Evolutionary conservation across 2,113 vertebrate species (phyloP), one percentile per base, ranked within the genome.

Genomic region (Ailurus styani): DNA sequence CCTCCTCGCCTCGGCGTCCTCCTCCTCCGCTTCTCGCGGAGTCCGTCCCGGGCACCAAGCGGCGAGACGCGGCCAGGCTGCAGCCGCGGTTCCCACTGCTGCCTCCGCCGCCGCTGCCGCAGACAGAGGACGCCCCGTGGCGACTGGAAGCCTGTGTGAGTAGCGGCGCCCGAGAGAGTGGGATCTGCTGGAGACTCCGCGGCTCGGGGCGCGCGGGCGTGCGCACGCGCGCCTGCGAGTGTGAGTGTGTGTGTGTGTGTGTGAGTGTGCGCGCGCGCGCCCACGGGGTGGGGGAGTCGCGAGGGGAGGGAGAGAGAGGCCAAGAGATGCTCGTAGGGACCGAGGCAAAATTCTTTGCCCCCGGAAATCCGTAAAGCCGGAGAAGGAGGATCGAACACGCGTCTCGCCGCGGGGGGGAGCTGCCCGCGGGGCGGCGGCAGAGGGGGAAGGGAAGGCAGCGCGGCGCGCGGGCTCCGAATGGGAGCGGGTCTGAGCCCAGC

Each of bases 71-170:
- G 87, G 79, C 90, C 70, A 66, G 72, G 73, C 91, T 86, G 97
- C 95, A 23, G 95, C 93, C 40, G 86, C 95, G 52, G 62, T 55
- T 34, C 77, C 60, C 73, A 47, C 70, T 47, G 50, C 95, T 29
- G 84, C 94, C 86, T 34, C 47, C 47, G 31, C 90, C 54, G 95
- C 96, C 37, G 95, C 97, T 66, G 98, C 98, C 64, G 98, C 98
- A 89, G 97, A 98, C 97, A 45, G 97, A 98, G 98, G 98, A 98
- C 98, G 98, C 98, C 98, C 98, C 98, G 98, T 89, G 98, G 98
- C 97, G 98, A 98, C 97, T 95, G 96, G 95, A 94, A 98, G 97
- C 98, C 97, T 85, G 97, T 96, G 97, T 91, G 96, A 97, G 97
- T 95, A 89, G 96, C 97, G 84, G 96, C 96, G 95, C 95, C 95